Conservation (phyloP, 2,797 vertebrate species). For the Poeciliopsis infans region DNA sequence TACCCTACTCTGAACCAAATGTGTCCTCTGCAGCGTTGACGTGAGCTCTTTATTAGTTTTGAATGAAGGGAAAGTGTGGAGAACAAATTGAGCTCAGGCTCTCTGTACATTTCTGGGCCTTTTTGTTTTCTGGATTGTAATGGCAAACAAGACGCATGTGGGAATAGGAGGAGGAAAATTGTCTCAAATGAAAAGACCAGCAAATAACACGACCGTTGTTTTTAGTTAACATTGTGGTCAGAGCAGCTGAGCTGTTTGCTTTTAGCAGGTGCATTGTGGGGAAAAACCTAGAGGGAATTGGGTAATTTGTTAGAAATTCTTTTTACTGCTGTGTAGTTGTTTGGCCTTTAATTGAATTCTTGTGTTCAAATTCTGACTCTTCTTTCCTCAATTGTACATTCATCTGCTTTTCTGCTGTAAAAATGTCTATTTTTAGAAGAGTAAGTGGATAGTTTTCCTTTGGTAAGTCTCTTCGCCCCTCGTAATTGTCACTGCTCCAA, state of each 20-base stretch:
- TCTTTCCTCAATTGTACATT: constrained; percentile 4
- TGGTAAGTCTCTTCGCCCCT: constrained; percentile 18
- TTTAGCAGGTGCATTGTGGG: constrained; percentile 27
- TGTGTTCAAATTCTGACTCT: constrained; percentile 39
- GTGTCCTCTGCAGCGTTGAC: constrained; percentile 20
- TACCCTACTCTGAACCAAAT: background rate
- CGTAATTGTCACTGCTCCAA: constrained; percentile 31
- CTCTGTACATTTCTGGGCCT: constrained; percentile 21
- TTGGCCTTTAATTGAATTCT: constrained; percentile 39
- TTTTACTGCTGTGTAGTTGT: constrained; percentile 19
- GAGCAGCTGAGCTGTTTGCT: constrained; percentile 22
- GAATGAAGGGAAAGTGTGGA: constrained; percentile 25
- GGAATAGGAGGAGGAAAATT: constrained; percentile 18
- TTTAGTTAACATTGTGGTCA: constrained; percentile 15
- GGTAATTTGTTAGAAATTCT: constrained; percentile 44
- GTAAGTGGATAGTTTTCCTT: constrained; percentile 28
- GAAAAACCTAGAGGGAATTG: constrained; percentile 26
- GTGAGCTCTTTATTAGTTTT: constrained; percentile 52
- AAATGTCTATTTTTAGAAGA: constrained; percentile 5
- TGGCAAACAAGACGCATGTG: constrained; percentile 49
- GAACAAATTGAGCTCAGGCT: constrained; percentile 45
- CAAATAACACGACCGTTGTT: constrained; percentile 28
- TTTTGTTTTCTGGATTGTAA: constrained; percentile 46
- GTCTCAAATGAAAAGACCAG: constrained; percentile 38
- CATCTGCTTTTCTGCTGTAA: constrained; percentile 23